Conservation (phyloP, 2,888 invertebrate genomes). For the Creontiades dilutus region DNA sequence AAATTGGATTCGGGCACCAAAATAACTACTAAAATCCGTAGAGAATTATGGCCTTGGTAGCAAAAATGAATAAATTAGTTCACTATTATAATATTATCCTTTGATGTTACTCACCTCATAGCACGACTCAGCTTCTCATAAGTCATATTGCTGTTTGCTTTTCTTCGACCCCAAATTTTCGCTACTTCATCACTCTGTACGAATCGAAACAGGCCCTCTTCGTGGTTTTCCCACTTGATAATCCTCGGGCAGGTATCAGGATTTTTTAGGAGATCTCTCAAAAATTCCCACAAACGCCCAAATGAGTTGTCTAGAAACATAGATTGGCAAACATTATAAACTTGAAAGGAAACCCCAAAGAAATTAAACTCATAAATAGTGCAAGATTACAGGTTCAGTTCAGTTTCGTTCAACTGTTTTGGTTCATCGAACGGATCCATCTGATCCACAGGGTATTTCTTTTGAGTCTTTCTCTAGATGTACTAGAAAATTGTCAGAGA, state of each 20-base stretch:
- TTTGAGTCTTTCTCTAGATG: no score
- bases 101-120: slow-evolving; percentile 83
- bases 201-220: slow-evolving; percentile 91
- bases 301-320: slow-evolving; percentile 41
- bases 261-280: slow-evolving; percentile 88
- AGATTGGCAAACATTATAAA: no score
- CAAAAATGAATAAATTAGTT: no score
- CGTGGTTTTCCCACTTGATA: slow-evolving; percentile 93
- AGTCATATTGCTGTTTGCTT: slow-evolving; percentile 93
- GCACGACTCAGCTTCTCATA: slow-evolving; percentile 95
- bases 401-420: neutral
- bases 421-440: no score
- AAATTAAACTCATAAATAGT: neutral
- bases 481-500: no score
- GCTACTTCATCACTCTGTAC: slow-evolving; percentile 92
- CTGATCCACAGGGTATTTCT: neutral
- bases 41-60: no score
- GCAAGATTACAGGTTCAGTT: neutral
- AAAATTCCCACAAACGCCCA: slow-evolving; percentile 80
- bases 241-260: slow-evolving; percentile 88
- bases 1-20: no score
- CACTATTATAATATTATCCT: no score
- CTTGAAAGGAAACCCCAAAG: no score
- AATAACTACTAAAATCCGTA: no score
- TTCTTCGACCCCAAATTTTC: slow-evolving; percentile 91